Evolutionary conservation across 2,888 invertebrate genomes (phyloP).

Genomic region (Charanyca ferruginea): DNA sequence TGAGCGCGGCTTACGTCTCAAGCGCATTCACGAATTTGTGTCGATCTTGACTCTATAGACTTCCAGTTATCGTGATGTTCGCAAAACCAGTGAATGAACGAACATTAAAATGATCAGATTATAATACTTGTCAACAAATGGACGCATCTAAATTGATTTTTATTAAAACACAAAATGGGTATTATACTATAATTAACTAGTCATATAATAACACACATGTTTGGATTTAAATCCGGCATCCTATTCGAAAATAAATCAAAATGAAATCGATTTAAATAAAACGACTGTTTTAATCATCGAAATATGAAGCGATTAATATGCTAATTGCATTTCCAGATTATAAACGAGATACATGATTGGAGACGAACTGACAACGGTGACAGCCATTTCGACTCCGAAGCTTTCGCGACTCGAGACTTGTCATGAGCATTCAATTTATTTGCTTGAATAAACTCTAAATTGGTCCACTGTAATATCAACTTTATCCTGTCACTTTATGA

Average conservation of each 20-base stretch:
- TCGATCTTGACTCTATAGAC: conserved; percentile 26
- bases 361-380: conserved; percentile 67
- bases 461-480: conserved; percentile 28
- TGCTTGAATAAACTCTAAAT: conserved; percentile 49
- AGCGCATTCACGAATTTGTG: conserved; percentile 28
- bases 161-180: conserved; percentile 38
- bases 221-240: conserved; percentile 48
- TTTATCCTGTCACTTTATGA: conserved; percentile 17
- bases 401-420: conserved; percentile 67
- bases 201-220: conserved; percentile 33
- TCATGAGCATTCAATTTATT: conserved; percentile 65
- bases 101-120: conserved; percentile 34
- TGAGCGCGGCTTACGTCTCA: neutral
- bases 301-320: conserved; percentile 85
- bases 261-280: conserved; percentile 63
- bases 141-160: conserved; percentile 39
- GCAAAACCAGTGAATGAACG: conserved; percentile 17
- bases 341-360: conserved; percentile 79
- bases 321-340: conserved; percentile 84
- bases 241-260: conserved; percentile 64
- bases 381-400: conserved; percentile 60
- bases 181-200: conserved; percentile 34
- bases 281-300: conserved; percentile 67
- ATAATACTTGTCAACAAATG: conserved; percentile 50
- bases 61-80: conserved; percentile 18